Evolutionary conservation across 2,113 vertebrate genomes (phyloP).

Genomic region (Martes martes): DNA sequence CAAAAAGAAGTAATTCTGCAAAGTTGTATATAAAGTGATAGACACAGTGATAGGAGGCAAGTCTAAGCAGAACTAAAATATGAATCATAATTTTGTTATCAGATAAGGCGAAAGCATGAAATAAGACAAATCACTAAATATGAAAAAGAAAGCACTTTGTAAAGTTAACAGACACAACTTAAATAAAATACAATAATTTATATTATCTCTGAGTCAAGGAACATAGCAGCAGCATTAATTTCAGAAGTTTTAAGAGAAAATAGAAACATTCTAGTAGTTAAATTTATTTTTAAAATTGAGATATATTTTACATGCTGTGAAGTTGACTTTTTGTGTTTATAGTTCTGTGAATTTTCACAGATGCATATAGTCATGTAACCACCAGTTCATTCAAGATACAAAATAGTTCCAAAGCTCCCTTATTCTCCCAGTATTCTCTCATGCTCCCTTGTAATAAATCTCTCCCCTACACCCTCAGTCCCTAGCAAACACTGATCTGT

Average conservation of each 20-base stretch:
- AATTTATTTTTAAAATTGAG: not conserved
- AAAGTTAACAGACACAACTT: not conserved
- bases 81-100: not conserved
- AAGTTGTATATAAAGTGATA: not conserved
- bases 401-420: not conserved
- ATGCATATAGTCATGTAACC: not conserved
- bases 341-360: not conserved
- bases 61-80: not conserved
- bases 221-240: not conserved
- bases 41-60: not conserved
- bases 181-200: not conserved
- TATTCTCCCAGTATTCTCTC: accelerated
- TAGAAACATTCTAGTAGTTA: not conserved
- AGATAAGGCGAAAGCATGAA: not conserved
- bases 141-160: not conserved
- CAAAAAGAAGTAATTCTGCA: not conserved
- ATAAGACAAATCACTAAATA: not conserved
- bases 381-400: not conserved
- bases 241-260: not conserved
- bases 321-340: not conserved
- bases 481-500: not conserved
- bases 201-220: not conserved
- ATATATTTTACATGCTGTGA: not conserved
- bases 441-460: accelerated
- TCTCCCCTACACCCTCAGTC: accelerated